Evolutionary conservation across 2,113 vertebrate species (phyloP).

Genomic region (Azemiops feae): DNA sequence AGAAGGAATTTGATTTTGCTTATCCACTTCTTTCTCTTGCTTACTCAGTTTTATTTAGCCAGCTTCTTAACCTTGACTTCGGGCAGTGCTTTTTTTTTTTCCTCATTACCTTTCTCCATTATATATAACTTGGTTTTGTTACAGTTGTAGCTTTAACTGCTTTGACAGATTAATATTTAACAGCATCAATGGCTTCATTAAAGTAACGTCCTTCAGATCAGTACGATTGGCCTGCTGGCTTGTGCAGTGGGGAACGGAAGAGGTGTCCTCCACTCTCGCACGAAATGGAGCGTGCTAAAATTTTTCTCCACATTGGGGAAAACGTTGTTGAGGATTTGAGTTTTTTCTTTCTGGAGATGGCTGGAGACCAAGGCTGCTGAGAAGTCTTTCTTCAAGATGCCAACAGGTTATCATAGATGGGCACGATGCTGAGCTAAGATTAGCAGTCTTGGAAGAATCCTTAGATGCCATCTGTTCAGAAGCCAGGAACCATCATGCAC

Average conservation of each 20-base stretch:
- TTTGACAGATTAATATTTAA: conserved; percentile 66
- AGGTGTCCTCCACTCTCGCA: conserved; percentile 8
- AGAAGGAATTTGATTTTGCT: conserved; percentile 26
- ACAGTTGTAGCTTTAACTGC: conserved; percentile 65
- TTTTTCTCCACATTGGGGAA: not conserved
- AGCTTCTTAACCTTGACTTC: conserved; percentile 61
- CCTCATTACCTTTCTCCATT: conserved; percentile 57
- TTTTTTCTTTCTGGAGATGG: not conserved
- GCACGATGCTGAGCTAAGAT: not conserved
- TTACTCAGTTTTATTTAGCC: conserved; percentile 28
- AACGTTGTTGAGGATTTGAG: conserved; percentile 15
- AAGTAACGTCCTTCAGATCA: conserved; percentile 66
- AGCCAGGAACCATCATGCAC: not conserved
- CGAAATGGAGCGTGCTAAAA: rapidly evolving
- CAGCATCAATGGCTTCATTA: conserved; percentile 67
- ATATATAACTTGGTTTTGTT: conserved; percentile 67
- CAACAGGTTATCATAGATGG: not conserved
- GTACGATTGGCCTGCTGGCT: conserved; percentile 39
- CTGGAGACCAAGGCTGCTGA: not conserved
- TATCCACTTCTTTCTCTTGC: conserved; percentile 23
- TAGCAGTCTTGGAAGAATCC: not conserved
- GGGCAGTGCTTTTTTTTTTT: conserved; percentile 32
- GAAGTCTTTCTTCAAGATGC: not conserved
- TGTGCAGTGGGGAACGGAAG: conserved; percentile 48
- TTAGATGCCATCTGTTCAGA: not conserved